Evolutionary conservation across 53 echinoderm and acorn worm species (phyloP).

Genomic region (Mesocentrotus franciscanus): DNA sequence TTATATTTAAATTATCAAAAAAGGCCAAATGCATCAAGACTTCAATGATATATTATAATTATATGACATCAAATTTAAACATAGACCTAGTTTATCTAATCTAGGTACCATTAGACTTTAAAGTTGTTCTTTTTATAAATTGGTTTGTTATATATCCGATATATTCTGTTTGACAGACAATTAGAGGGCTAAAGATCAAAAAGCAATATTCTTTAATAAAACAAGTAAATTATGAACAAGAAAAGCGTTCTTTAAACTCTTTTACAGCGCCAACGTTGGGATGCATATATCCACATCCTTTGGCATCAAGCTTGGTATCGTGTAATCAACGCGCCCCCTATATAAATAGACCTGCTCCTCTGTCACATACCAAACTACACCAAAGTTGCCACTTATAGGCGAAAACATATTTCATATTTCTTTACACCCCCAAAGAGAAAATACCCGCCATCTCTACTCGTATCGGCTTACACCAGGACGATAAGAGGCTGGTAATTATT

Average conservation of each 20-base stretch:
- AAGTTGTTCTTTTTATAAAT: too few species aligned
- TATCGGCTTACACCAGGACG: conserved; percentile 7
- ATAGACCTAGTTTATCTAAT: too few species aligned
- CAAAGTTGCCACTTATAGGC: background rate
- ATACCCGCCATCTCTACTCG: background rate
- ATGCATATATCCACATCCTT: background rate
- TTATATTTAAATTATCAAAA: too few species aligned
- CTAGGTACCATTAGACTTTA: too few species aligned
- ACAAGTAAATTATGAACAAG: background rate
- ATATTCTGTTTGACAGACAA: background rate
- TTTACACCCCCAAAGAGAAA: conserved; percentile 28
- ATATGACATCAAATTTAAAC: too few species aligned
- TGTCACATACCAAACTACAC: background rate
- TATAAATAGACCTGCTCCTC: conserved; percentile 16
- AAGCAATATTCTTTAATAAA: background rate
- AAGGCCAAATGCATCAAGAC: too few species aligned
- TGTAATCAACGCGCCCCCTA: background rate
- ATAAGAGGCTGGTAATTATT: conserved; percentile 52
- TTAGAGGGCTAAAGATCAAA: background rate
- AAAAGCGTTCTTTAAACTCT: background rate
- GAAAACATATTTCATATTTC: conserved; percentile 45
- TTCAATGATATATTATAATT: too few species aligned
- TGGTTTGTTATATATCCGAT: too few species aligned
- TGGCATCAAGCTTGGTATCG: background rate
- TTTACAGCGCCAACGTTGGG: background rate